A percentile compares a stretch with the other conserved stretches of the same genome.
Conservation (phyloP, 2,797 vertebrate genomes). For the Pseudopleuronectes americanus region DNA sequence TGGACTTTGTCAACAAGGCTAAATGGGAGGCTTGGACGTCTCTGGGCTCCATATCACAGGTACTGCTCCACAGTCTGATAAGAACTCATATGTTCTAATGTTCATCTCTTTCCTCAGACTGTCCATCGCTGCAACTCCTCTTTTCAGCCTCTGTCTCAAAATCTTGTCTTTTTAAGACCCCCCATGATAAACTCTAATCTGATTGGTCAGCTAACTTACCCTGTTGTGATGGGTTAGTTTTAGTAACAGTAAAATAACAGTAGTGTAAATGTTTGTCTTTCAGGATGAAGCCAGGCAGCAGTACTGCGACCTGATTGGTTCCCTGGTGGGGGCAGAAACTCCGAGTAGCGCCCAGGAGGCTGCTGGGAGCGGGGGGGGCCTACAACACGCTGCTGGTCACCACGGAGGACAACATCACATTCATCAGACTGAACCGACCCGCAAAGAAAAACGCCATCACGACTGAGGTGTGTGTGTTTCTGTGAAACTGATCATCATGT, state of each 20-base stretch:
- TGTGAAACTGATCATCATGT: background rate
- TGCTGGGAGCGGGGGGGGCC: conserved; percentile 54
- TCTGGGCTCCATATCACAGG: conserved; percentile 88
- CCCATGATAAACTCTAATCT: too few relatives aligned
- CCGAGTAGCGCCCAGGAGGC: conserved; percentile 60
- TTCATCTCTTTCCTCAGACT: too few relatives aligned
- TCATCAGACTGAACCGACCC: conserved; percentile 92
- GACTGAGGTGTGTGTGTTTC: conserved; percentile 63
- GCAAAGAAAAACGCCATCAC: conserved; percentile 92
- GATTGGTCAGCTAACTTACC: too few relatives aligned
- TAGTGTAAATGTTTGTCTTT: background rate
- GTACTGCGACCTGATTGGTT: conserved; percentile 88
- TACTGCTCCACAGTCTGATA: conserved; percentile 46
- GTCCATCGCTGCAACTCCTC: too few relatives aligned
- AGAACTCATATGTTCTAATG: too few relatives aligned
- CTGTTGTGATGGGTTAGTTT: background rate
- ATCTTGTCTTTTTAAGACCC: too few relatives aligned
- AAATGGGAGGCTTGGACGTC: conserved; percentile 96
- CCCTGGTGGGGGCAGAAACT: conserved; percentile 79
- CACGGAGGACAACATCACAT: conserved; percentile 88
- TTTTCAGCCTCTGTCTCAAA: too few relatives aligned
- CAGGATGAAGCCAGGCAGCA: conserved; percentile 90
- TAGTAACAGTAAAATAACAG: too few relatives aligned
- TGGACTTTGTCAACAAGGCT: conserved; percentile 94
- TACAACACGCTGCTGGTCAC: conserved; percentile 86